These are phyloP conservation scores for Scotopteryx bipunctaria DNA, from an alignment of 2,888 invertebrate genomes.

Conservation along the genomic window DNA sequence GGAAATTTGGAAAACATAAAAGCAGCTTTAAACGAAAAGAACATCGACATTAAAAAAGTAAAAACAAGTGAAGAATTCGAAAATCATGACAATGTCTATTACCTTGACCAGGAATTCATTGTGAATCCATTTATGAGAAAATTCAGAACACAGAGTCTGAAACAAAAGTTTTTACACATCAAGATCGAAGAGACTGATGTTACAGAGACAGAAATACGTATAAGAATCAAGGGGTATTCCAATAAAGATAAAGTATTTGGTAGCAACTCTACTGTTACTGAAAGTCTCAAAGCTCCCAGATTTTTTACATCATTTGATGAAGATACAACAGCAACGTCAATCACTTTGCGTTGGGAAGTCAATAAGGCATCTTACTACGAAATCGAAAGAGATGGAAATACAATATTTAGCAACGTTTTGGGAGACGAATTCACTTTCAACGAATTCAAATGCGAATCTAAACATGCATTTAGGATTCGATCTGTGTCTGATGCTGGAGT, in stretches of 20 bases:
- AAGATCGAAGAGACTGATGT: constrained; percentile 63
- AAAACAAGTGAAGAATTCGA: constrained; percentile 57
- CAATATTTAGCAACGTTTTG: constrained; percentile 58
- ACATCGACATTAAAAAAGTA: constrained; percentile 50
- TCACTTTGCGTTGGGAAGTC: constrained; percentile 57
- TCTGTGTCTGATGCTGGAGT: constrained; percentile 50
- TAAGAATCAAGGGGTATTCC: constrained; percentile 60
- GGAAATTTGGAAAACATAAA: constrained; percentile 53
- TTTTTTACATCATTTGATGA: constrained; percentile 45
- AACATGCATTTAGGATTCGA: constrained; percentile 62
- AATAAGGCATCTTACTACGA: constrained; percentile 57
- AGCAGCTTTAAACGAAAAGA: constrained; percentile 54
- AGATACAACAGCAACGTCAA: constrained; percentile 49
- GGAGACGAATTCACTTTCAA: constrained; percentile 52
- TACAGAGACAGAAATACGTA: constrained; percentile 53
- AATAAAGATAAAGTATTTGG: constrained; percentile 52
- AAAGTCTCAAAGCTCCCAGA: constrained; percentile 45
- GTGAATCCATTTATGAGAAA: constrained; percentile 61
- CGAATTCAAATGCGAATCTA: constrained; percentile 49
- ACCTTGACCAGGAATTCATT: constrained; percentile 53
- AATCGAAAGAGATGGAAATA: constrained; percentile 62
- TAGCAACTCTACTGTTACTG: constrained; percentile 37
- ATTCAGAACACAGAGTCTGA: constrained; percentile 35
- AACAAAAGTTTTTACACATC: constrained; percentile 60
- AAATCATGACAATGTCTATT: constrained; percentile 55